Evolutionary conservation across 2,888 invertebrate genomes (phyloP).

Genomic region (Rhynchonema sp.): DNA sequence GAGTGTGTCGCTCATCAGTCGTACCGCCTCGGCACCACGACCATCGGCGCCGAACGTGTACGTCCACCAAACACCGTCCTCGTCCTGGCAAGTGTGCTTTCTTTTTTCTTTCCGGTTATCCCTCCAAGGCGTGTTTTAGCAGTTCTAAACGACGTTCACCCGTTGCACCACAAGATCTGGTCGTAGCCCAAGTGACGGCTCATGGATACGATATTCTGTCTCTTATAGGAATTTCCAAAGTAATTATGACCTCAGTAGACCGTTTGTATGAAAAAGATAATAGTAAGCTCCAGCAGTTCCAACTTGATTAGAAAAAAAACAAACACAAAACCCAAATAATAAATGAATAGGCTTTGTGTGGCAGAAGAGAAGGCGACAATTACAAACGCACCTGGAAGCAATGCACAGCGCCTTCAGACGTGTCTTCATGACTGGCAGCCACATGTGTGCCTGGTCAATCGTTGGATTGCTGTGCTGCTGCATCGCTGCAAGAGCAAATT

Average conservation of each 20-base stretch:
- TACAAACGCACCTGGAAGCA: conserved; percentile 45
- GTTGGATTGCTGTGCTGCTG: not conserved
- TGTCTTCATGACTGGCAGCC: conserved; percentile 60
- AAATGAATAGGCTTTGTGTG: not conserved
- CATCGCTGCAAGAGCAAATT: too few relatives aligned
- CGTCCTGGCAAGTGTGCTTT: conserved; percentile 17
- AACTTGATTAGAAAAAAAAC: too few relatives aligned
- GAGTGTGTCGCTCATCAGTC: not conserved
- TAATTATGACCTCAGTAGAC: too few relatives aligned
- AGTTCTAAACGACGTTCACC: not conserved
- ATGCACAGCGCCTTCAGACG: conserved; percentile 60
- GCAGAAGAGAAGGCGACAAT: not conserved
- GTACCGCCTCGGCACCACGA: conserved; percentile 27
- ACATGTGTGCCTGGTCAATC: conserved; percentile 39
- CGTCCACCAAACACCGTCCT: conserved; percentile 52
- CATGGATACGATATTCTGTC: too few relatives aligned
- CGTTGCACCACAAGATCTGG: too few relatives aligned
- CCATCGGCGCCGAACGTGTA: conserved; percentile 65
- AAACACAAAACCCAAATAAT: not conserved
- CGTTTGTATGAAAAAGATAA: too few relatives aligned
- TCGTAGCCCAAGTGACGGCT: too few relatives aligned
- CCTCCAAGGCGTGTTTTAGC: too few relatives aligned
- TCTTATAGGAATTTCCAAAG: too few relatives aligned
- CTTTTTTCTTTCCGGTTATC: too few relatives aligned
- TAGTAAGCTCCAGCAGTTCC: too few relatives aligned